phyloP scores from a whole-genome alignment of 2,797 vertebrate genomes.

The Xiphophorus birchmanni region DNA sequence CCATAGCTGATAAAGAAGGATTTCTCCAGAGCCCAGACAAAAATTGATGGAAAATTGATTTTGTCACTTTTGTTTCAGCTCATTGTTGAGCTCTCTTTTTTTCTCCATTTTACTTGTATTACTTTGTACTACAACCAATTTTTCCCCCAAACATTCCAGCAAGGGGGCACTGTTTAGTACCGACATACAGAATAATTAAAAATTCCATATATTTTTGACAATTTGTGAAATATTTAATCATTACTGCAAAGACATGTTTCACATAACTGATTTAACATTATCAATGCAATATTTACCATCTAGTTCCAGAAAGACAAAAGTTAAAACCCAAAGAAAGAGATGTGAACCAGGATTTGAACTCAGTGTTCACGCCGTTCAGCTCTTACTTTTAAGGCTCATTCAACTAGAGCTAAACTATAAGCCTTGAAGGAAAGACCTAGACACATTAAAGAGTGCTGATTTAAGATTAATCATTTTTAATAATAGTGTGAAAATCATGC shows the following conservation, averaged over 20 bases:
- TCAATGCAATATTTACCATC: neutral
- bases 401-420: neutral
- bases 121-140: too few species aligned
- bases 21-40: slow-evolving; percentile 34
- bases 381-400: neutral
- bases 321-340: neutral
- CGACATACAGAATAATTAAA: neutral
- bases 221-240: neutral
- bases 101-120: neutral
- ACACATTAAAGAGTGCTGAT: neutral
- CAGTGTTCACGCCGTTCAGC: neutral
- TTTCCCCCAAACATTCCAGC: neutral
- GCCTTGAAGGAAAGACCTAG: too few species aligned
- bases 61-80: slow-evolving; percentile 9
- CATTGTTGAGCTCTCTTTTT: slow-evolving; percentile 4
- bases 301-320: neutral
- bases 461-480: neutral
- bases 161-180: neutral
- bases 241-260: neutral
- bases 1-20: slow-evolving; percentile 34
- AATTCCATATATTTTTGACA: neutral
- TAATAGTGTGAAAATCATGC: neutral
- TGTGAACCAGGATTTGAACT: neutral
- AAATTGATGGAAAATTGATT: slow-evolving; percentile 30
- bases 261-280: neutral